Evolutionary conservation across 1,140 invertebrate genomes (phyloP), one percentile per base, ranked within the genome.

Genomic region (Drosophila arawakana): DNA sequence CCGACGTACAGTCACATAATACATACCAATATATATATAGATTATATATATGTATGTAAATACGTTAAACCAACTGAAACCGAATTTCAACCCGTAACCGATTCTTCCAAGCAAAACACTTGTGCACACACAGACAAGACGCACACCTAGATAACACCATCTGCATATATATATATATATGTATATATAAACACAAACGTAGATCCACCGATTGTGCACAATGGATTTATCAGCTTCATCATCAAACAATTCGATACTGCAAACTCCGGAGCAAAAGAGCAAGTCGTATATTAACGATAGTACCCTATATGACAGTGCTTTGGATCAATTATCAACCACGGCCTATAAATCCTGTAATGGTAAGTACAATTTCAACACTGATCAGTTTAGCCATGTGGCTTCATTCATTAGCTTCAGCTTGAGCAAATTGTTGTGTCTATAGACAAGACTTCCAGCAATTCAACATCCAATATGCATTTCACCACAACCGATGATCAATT

Each of bases 261-360:
- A 55, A 7, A 80, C 80, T 7, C 68, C 72, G 4, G 84, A 88
- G 7, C 63, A 73, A 8, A 71, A 72, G 7, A 73, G 37, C 50
- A 88, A 39, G 81, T 72, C 70, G 9, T 78, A 67, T 9, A 62
- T 75, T 7, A 73, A 39, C 21, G 84, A 88, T 10, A 74, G 70
- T 47, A 89, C 83, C 8, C 63, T 91, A 6, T 91, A 91, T 50
- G 80, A 83, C 15, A 91, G 86, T 43, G 90, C 90, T 4, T 57
- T 91, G 73, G 90, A 91, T 44, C 82, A 86, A 60, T 39, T 88
- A 21, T 88, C 84, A n/a, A 71, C 70, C 21, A 78, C 88, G 34
- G 67, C 73, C n/a, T 91, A 80, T 70, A 77, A 73, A 58, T 81
- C 90, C 11, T 91, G 88, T 57, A 90, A 85, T 78, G 90, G 90